These are phyloP conservation scores for Verasper variegatus DNA, from an alignment of 2,113 vertebrate genomes.

Conservation along the genomic window DNA sequence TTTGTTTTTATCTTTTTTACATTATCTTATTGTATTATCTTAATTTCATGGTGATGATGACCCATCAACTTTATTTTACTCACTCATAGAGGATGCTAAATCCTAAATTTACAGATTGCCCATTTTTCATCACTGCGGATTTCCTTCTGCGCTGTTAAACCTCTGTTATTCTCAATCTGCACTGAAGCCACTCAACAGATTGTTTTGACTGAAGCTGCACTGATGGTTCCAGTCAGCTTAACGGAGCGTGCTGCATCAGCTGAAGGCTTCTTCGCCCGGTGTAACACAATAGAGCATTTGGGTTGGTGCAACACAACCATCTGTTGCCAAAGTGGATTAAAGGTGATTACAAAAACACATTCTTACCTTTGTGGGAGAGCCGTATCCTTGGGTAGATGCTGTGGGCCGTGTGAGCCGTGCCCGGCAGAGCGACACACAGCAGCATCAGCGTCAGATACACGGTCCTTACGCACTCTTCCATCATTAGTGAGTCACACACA, in stretches of 20 bases:
- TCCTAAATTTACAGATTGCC: not conserved
- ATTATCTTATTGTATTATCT: no score
- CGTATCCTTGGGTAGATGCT: constrained; percentile 76
- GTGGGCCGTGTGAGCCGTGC: constrained; percentile 46
- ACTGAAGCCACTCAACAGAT: not conserved
- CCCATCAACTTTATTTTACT: not conserved
- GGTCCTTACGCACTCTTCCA: constrained; percentile 56
- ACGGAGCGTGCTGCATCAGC: not conserved
- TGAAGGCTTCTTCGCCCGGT: not conserved
- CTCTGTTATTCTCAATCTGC: not conserved
- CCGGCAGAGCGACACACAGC: constrained; percentile 54
- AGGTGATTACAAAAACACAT: not conserved
- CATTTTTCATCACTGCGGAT: not conserved
- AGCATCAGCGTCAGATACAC: constrained; percentile 62
- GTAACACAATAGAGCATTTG: not conserved
- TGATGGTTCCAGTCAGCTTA: not conserved
- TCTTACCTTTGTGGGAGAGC: constrained; percentile 76
- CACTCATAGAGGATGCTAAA: not conserved
- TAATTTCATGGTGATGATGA: constrained; percentile 8
- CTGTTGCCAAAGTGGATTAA: not conserved
- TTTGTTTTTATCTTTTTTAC: not conserved
- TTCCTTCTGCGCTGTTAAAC: not conserved
- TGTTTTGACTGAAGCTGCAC: not conserved
- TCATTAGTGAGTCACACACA: constrained; percentile 45
- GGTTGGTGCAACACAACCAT: not conserved